A percentile compares a stretch with the other conserved stretches of the same genome.
phyloP scores from a whole-genome alignment of 2,113 vertebrate species.

The Festucalex cinctus region DNA sequence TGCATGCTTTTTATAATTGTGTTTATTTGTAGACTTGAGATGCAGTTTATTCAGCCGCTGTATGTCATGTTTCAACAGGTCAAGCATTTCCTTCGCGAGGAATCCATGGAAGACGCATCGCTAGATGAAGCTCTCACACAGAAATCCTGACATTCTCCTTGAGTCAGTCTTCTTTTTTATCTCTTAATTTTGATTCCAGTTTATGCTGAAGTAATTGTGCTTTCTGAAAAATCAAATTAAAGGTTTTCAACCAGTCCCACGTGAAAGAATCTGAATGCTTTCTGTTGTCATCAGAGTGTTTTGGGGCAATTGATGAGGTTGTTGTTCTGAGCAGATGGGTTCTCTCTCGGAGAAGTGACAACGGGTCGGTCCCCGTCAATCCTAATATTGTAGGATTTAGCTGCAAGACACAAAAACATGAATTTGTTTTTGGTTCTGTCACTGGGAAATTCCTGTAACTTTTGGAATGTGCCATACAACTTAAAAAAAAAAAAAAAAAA shows the following conservation, averaged over 20 bases:
- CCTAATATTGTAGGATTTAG: slow-evolving; percentile 82
- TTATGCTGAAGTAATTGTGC: slow-evolving; percentile 51
- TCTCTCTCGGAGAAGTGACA: slow-evolving; percentile 57
- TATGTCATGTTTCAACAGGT: slow-evolving; percentile 53
- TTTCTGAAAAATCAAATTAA: slow-evolving; percentile 82
- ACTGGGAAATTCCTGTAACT: background rate
- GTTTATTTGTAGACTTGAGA: background rate
- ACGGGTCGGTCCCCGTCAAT: slow-evolving; percentile 72
- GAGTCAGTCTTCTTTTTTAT: slow-evolving; percentile 47
- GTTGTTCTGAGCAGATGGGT: slow-evolving; percentile 68
- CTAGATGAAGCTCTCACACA: slow-evolving; percentile 76
- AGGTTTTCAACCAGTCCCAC: slow-evolving; percentile 71
- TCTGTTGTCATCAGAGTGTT: slow-evolving; percentile 25
- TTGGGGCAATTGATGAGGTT: slow-evolving; percentile 84
- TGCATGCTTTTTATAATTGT: background rate
- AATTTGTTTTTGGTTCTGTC: background rate
- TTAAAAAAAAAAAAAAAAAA: background rate
- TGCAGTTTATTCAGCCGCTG: slow-evolving; percentile 10
- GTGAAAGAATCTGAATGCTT: slow-evolving; percentile 14
- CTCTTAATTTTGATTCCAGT: slow-evolving; percentile 14
- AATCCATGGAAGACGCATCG: slow-evolving; percentile 70
- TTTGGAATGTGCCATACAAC: no score
- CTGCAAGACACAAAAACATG: slow-evolving; percentile 60
- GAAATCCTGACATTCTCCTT: background rate
- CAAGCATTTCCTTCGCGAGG: slow-evolving; percentile 65